Evolutionary conservation across 1,140 invertebrate genomes (phyloP), one percentile per base, ranked within the genome.

Genomic region (Mamestra configurata): DNA sequence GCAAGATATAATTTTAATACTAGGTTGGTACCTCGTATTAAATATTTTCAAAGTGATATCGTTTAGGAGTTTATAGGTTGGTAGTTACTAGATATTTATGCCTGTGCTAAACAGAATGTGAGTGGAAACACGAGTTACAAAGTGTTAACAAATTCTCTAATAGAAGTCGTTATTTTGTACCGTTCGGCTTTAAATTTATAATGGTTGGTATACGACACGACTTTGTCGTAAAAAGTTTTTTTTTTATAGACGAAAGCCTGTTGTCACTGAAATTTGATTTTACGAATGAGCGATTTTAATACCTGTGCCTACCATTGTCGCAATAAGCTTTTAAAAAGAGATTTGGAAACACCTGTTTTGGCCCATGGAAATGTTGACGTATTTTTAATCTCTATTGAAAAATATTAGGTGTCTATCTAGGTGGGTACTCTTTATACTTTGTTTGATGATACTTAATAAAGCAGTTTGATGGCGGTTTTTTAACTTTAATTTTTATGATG

Each of bases 251-350:
- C 18, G 55, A 27, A 27, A 68, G 82, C 61, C 77, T 83, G 82
- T 87, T 86, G 85, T 87, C 85, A 87, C 86, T 82, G 83, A 89
- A 86, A 89, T 88, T 89, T 83, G 84, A 89, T 89, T 88, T 89
- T 86, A 81, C 82, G 88, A 86, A 87, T 88, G 88, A 84, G 77
- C 71, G 83, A 82, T 82, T 87, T 88, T 71, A 51, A 71, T 88
- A 82, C 81, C 75, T 73, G 59, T 51, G 77, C 80, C 61, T 55
- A 77, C 77, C 46, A 55, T 68, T 79, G 55, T 70, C 66, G 43
- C 40, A 24, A 49, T 70, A 46, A 18, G 31, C 59, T 64, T 64
- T 64, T 64, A 40, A 70, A 70, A 70, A 40, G 61, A 40, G 18
- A 40, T 66, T 40, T 13, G 11, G 24, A 4, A 59, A 59, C 55